Base-by-base conservation (phyloP, 2,113 vertebrate genomes). In the Eudyptes chrysolophus region DNA sequence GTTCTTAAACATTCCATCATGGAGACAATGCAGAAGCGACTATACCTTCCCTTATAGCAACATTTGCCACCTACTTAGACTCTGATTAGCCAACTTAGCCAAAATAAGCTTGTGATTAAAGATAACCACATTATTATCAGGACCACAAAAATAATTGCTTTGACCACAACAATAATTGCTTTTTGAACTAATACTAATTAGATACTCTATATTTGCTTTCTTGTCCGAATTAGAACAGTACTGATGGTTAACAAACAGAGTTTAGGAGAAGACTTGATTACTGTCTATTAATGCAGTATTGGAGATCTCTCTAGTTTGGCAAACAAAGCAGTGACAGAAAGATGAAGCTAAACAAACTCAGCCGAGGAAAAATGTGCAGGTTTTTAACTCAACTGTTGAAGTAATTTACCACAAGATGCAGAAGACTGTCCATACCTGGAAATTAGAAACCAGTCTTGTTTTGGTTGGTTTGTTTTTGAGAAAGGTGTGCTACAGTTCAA, bases 111-210 rank as follows among this genome's bases (percentile, higher is more conserved):
- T 52, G 32, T 75, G 92, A 66, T 92, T 92, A 55, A 88, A 86
- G 64, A 84, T 64, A 90, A 92, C 7, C 18, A 90, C 68, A 38
- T 82, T 71, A 87, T 79, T 92, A 86, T 65, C 38, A 66, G 14
- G 29, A 62, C 40, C 13, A 90, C 62, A 94, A 80, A 87, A 80
- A 74, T 32, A 94, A 87, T 66, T 77, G 11, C 38, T 89, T 91
- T 80, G 54, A 83, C 70, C 62, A 83, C 42, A 70, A 32, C 32
- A 83, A 77, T 85, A 87, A 96, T 55, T 86, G 34, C 20, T 81
- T 94, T 93, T 88, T 77, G 17, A 85, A 88, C 54, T 90, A 88
- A 76, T 79, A 49, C 48, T 85, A 64, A 80, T 96, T 89, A 84
- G 29, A 75, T 68, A 71, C 20, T 64, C 52, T 44, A 13, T 85